Base-by-base conservation (phyloP, 2,888 invertebrate species). In the Pantelozetes paolii region DNA sequence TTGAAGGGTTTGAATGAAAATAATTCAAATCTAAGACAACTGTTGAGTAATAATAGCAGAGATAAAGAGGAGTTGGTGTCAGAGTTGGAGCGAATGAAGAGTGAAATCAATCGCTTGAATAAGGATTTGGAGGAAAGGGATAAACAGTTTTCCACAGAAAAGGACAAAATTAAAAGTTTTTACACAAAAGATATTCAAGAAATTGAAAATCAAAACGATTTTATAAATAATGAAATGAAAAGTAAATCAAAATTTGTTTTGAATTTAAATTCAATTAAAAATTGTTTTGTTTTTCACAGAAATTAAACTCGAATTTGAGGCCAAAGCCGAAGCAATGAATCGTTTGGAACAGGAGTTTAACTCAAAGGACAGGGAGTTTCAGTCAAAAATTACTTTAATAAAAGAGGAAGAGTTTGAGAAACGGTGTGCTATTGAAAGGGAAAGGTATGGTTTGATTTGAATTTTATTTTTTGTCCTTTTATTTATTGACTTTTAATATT, bases 401-500 rank as follows among this genome's bases (percentile, higher is more conserved):
- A 69, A 40, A 28, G 45, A 69, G 48, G 28, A 69, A 36, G 73
- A 73, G 18, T 50, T 71, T 2, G 73, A 73, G 9, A 73, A 70
- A 50, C 36, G 67, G 0, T 54, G 54, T 32, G 23, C 36, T 48
- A 23, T 71, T 32, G 73, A 73, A 73, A 50, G 69, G 40, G 59
- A 73, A 69, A 73, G 40, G 73, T 73, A 73, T 28, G 59, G n/a
- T 59, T 3, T 3, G 59, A 13, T 15, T 9, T 15, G 28, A 28
- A 57, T 57, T 11, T 57, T 2, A 26, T 6, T 57, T 59, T 32
- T 36, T 36, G 18, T 28, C 20, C 6, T 57, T 23, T 23, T 30
- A 30, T 30, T 62, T 9, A 32, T 18, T 62, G 6, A 30, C 3
- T 36, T 32, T 64, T 20, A n/a, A n/a, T 23, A n/a, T 11, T 15